Evolutionary conservation across 2,797 vertebrate genomes (phyloP), one percentile per base, ranked within the genome.

Genomic region (Pteropus rufus): DNA sequence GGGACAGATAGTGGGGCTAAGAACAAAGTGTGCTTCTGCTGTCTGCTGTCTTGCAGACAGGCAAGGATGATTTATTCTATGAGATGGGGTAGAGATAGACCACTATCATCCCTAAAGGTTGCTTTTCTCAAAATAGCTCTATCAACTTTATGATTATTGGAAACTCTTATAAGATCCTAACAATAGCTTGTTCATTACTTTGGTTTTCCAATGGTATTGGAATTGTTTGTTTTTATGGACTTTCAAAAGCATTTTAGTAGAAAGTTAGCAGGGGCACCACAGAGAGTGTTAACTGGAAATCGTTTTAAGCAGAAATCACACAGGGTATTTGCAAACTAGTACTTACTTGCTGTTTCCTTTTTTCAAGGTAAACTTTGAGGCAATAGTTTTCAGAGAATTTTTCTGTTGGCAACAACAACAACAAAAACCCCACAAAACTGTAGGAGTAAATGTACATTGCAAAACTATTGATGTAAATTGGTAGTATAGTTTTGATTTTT

Each of bases 391-490:
- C 54, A 70, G 62, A 98, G 41, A 82, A 97, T 72, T 95, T 91
- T 97, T 92, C 69, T 93, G 65, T 96, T 80, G 96, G 56, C 62
- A 60, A 95, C 10, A 97, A 85, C 16, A 67, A 96, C 14, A 97
- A 87, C 46, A 86, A 90, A 97, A 96, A 93, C 56, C 49, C 49
- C 58, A 96, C 39, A 97, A 97, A 97, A 79, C 67, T 93, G 9
- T 94, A 96, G 44, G 92, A 97, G 85, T 96, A 97, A 97, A 92
- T 69, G 36, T 56, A 73, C 86, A 83, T 84, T 91, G 16, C 95
- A 96, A 96, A 97, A 15, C 11, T 72, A 87, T 31, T 88, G 69
- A 24, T 93, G 36, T 49, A 73, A 54, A 24, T 79, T 85, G 39
- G 16, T 84, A 39, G 16, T 60, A 95, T 18, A 26, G 44, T 93